Evolutionary conservation across 2,113 vertebrate species (phyloP).

Genomic region (Thomomys bottae): DNA sequence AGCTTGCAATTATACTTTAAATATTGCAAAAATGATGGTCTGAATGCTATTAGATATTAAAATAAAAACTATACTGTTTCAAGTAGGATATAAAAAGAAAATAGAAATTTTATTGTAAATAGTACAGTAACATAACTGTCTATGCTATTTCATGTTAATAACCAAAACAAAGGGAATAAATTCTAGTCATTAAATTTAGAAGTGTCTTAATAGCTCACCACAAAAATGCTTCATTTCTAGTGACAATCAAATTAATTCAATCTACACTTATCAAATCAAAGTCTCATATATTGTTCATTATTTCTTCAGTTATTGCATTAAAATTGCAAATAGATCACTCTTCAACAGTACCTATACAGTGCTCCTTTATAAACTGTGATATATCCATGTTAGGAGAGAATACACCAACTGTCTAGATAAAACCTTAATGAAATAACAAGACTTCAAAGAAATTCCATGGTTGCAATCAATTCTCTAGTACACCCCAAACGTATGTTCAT

Average conservation of each 20-base stretch:
- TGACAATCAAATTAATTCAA: background rate
- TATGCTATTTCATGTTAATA: background rate
- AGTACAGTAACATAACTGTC: background rate
- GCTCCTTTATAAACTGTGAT: background rate
- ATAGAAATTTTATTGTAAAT: too few relatives aligned
- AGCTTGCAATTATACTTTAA: background rate
- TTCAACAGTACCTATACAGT: background rate
- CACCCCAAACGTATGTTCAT: background rate
- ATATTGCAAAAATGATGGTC: background rate
- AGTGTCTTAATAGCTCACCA: background rate
- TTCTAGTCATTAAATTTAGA: conserved; percentile 8
- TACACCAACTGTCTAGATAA: background rate
- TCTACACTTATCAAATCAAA: background rate
- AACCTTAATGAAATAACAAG: background rate
- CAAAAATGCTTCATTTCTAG: conserved; percentile 24
- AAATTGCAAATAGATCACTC: background rate
- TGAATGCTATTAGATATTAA: background rate
- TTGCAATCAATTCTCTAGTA: background rate
- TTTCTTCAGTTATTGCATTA: background rate
- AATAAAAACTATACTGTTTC: conserved; percentile 42
- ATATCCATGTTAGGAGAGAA: background rate
- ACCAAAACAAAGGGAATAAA: background rate
- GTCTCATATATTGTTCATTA: background rate
- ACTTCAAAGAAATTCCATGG: background rate
- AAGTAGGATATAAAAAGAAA: background rate